Evolutionary conservation across 2,797 vertebrate species (phyloP), one percentile per base, ranked within the genome.

Genomic region (Dryobates pubescens): DNA sequence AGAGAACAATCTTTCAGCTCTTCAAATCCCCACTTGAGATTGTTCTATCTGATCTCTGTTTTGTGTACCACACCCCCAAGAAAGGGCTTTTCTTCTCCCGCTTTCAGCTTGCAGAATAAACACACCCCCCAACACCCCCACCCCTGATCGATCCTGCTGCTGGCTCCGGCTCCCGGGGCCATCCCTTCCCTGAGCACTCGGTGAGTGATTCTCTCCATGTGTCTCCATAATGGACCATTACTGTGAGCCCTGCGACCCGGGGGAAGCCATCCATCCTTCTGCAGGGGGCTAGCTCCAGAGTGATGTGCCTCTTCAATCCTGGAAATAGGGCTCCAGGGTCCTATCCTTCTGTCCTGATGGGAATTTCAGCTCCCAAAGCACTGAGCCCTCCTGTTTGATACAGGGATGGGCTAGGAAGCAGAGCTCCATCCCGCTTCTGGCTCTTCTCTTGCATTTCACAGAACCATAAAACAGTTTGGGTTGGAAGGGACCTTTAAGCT

Each of bases 231-330:
- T 79, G 89, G 93, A 13, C 56, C 30, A 23, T 94, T 88, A 76
- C 88, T 88, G 73, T 63, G 79, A 93, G 90, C 85, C 92, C 85
- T 94, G 93, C 93, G 81, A 68, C 79, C n/a, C 76, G 45, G 80
- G 63, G 45, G 58, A 61, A 54, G 76, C 81, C 86, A 89, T 81
- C 43, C 20, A 71, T 61, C 56, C 70, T 82, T 3, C 10, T 89
- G 87, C 59, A 51, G 45, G 45, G 61, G 45, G 57, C 79, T 88
- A 64, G n/a, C 61, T 84, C 1, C 10, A 75, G 79, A 82, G 34
- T 3, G 27, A 92, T 84, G 62, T 36, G 32, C 29, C 73, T 91
- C 89, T 76, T 86, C 84, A 93, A 94, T 84, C 68, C 80, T 86
- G 77, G 32, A 47, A 86, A 86, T 43, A 17, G 80, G 23, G 54